Conservation (phyloP, 2,113 vertebrate species). For the Paramisgurnus dabryanus region DNA sequence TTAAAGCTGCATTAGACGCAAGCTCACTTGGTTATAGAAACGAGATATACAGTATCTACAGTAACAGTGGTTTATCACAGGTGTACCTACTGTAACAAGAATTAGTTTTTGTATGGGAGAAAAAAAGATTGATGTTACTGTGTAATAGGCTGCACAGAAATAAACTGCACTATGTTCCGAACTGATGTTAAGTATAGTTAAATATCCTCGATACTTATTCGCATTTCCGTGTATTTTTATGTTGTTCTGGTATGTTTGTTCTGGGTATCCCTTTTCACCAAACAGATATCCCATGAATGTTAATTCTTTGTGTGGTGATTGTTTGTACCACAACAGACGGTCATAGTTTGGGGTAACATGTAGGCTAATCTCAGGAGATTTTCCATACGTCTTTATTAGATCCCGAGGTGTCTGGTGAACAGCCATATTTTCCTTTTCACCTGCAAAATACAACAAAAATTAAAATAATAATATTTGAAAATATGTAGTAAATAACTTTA, state of each 20-base stretch:
- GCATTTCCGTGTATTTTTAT: conserved; percentile 29
- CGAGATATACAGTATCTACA: background rate
- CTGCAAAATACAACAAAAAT: conserved; percentile 24
- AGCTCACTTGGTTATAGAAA: background rate
- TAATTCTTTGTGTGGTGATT: conserved; percentile 19
- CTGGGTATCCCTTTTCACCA: background rate
- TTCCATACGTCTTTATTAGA: background rate
- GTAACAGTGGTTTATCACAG: conserved; percentile 27
- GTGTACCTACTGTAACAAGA: background rate
- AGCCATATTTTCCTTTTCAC: background rate
- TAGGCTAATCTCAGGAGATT: conserved; percentile 8
- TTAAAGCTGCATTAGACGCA: background rate
- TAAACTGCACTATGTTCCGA: conserved; percentile 22
- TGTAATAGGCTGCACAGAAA: conserved; percentile 49
- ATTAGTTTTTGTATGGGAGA: conserved; percentile 39
- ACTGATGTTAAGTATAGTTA: conserved; percentile 11
- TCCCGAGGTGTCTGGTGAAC: conserved; percentile 39
- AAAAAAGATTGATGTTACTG: conserved; percentile 21
- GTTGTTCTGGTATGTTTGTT: conserved; percentile 6
- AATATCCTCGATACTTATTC: conserved; percentile 13
- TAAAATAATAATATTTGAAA: background rate
- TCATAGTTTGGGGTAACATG: conserved; percentile 32
- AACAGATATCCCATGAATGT: conserved; percentile 39
- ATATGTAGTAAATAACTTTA: no score
- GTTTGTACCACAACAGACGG: conserved; percentile 47